Evolutionary conservation across 2,888 invertebrate genomes (phyloP), one percentile per base, ranked within the genome.

Genomic region (Drosophila neonasuta): DNA sequence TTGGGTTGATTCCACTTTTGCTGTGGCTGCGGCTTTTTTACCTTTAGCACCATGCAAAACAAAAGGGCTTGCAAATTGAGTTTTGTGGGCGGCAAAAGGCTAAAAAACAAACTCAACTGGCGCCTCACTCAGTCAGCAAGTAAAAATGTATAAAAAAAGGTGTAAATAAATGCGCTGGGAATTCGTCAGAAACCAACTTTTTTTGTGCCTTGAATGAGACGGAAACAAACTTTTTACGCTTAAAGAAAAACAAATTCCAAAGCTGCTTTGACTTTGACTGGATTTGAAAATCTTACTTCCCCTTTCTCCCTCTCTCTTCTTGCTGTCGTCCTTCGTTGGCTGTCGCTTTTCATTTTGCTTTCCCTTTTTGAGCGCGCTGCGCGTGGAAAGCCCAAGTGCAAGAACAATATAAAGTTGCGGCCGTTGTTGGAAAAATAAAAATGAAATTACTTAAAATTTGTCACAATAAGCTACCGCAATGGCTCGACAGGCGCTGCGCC

Each of bases 381-480:
- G 57, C 55, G 15, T 29, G 24, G 17, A 36, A 13, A 44, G 41
- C 54, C 54, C 60, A 65, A 76, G 79, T 71, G 77, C 62, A 67
- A 72, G 75, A 71, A 78, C 75, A 81, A 79, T 79, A 79, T 75
- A 75, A 81, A 79, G 68, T 78, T 78, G 56, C 56, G 63, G 49
- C 63, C 42, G 69, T 74, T 77, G 69, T 78, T 77, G 68, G 55
- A 51, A 72, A 76, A 80, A 87, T 86, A 88, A 86, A 88, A 84
- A 84, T 81, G 77, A 88, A 84, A 84, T 84, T 84, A 88, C 87
- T 86, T 86, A 80, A 84, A 88, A 84, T 88, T 88, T 84, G 83
- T 84, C 83, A 84, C 88, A 83, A 83, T 87, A 87, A 76, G 88
- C 86, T 48, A 70, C 71, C 71, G 63, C 76, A 62, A 61, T 36